Percentiles rank a stretch among this genome's conserved stretches.
Evolutionary conservation across 2,888 invertebrate genomes (phyloP).

Genomic region (Dryococelus australis): DNA sequence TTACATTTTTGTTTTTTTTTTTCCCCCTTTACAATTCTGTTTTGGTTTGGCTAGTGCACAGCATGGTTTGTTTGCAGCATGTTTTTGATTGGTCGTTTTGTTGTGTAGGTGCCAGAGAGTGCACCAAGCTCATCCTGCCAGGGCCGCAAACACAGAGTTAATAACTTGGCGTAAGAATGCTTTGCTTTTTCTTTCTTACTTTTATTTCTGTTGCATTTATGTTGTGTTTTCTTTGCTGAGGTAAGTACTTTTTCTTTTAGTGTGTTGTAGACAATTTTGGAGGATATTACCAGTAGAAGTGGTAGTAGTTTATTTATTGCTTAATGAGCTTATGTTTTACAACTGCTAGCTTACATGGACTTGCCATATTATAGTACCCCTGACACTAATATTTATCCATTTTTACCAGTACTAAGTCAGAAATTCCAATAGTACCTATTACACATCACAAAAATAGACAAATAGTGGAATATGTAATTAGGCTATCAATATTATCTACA

Average conservation of each 20-base stretch:
- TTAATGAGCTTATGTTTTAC: no score
- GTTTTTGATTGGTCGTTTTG: not conserved
- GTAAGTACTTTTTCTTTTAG: not conserved
- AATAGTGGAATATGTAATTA: no score
- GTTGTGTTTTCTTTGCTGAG: not conserved
- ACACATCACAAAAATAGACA: no score
- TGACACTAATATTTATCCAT: no score
- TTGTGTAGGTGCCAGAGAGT: not conserved
- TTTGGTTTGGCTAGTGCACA: not conserved
- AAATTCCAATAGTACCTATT: no score
- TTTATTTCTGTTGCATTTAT: not conserved
- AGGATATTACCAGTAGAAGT: not conserved
- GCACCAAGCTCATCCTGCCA: not conserved
- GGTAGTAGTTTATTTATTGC: not conserved
- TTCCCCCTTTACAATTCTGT: not conserved
- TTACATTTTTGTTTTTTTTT: not conserved
- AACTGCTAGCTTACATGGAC: no score
- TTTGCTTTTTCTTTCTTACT: not conserved
- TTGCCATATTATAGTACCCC: no score
- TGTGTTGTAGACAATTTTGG: not conserved
- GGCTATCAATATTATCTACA: no score
- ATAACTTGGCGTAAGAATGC: slow-evolving; percentile 9
- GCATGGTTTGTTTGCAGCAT: not conserved
- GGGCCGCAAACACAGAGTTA: not conserved
- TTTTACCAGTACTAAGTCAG: no score